Evolutionary conservation across 2,797 vertebrate genomes (phyloP), one percentile per base, ranked within the genome.

Genomic region (Sebastes trivittatus): DNA sequence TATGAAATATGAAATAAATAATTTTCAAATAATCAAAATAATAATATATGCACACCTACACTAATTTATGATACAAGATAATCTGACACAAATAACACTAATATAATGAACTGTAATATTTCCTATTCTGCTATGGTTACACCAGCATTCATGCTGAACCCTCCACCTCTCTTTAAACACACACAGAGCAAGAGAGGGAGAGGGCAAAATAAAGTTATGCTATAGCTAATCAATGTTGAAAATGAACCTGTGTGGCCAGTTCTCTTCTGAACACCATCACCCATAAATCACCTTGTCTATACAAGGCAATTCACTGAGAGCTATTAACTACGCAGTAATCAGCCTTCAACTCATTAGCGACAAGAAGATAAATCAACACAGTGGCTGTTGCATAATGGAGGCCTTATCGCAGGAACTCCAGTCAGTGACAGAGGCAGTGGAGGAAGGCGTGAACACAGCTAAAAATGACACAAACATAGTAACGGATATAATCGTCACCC

Each of bases 241-340:
- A 91, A 91, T 80, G 72, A 88, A 87, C 81, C 83, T 66, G 64
- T 64, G 66, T 67, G 70, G 58, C 71, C 70, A 63, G 70, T 72
- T 73, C 61, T 60, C 54, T 73, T 88, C 64, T 79, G 83, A 85
- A 85, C 81, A 72, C 58, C 66, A 78, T 80, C 34, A 68, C 20
- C 86, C 86, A 87, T 92, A 80, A 89, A 91, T 93, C 90, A 91
- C 52, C 60, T 69, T 79, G 85, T 79, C 89, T 46, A 76, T 81
- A 66, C 70, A n/a, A 76, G 84, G 69, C 84, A 77, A 87, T 90
- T 88, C 87, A 91, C 73, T 67, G 68, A 64, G 85, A 78, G 80
- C 81, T 88, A 86, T 87, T 89, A 92, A 88, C 89, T 61, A 66
- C 54, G n/a, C 62, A 49, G 71, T 88, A 88, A 92, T 90, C 88